Evolutionary conservation across 2,113 vertebrate genomes (phyloP).

Genomic region (Plecotus auritus): DNA sequence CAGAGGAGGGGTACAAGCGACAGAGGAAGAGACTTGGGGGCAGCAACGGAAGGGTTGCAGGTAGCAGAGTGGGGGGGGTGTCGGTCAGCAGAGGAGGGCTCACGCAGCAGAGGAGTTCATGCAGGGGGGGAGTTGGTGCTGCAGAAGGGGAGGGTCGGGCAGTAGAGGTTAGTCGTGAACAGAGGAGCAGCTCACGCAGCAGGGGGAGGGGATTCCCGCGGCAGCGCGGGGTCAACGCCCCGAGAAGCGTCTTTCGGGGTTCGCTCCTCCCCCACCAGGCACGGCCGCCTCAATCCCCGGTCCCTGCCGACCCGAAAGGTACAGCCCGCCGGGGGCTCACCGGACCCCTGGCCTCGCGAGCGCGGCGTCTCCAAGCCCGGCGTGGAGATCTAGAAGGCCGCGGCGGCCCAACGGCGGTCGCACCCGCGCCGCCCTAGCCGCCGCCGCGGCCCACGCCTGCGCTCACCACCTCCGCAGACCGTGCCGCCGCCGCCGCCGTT

Average conservation of each 20-base stretch:
- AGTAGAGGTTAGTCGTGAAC: background rate
- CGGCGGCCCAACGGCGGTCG: background rate
- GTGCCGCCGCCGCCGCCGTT: background rate
- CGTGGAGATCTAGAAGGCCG: background rate
- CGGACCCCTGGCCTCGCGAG: background rate
- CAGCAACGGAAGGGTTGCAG: background rate
- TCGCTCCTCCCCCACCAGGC: constrained; percentile 25
- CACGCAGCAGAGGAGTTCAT: background rate
- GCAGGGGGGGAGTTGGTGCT: background rate
- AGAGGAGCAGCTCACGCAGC: background rate
- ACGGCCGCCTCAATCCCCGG: background rate
- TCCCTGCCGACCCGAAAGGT: background rate
- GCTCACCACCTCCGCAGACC: background rate
- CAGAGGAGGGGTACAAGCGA: background rate
- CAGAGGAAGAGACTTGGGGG: background rate
- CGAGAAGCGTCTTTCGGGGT: background rate
- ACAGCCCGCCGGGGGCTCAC: constrained; percentile 43
- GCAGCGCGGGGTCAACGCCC: background rate
- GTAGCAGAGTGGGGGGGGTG: background rate
- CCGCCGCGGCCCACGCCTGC: background rate
- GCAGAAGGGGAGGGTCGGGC: background rate
- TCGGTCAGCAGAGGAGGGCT: background rate
- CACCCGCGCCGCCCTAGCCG: background rate
- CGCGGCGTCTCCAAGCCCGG: background rate
- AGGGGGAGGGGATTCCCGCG: background rate